Conservation (phyloP, 2,797 vertebrate species). For the Sus cebifrons region DNA sequence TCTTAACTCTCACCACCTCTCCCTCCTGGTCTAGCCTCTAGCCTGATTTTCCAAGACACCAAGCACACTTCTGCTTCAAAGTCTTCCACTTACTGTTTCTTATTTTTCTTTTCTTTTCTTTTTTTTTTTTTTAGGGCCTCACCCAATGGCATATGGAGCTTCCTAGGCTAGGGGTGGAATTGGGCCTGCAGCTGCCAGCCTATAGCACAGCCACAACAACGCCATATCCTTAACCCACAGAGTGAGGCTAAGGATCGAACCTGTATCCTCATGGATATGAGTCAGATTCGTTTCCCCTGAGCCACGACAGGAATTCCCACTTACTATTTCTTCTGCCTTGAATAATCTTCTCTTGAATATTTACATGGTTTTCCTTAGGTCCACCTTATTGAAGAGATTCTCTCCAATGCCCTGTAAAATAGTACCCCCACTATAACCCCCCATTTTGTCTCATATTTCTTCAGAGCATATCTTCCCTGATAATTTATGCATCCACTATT, state of each 20-base stretch:
- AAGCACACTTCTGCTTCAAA: not conserved
- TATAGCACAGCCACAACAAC: too few species aligned
- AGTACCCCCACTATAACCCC: not conserved
- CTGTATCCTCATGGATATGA: too few species aligned
- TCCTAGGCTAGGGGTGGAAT: too few species aligned
- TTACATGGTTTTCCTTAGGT: not conserved
- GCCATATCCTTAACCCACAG: too few species aligned
- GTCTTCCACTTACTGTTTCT: not conserved
- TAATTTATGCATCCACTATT: not conserved
- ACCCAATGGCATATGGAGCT: too few species aligned
- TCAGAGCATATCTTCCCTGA: not conserved
- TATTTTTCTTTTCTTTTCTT: too few species aligned
- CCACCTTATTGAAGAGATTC: not conserved
- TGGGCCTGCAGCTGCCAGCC: too few species aligned
- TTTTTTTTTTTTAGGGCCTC: too few species aligned
- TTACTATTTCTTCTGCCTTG: not conserved
- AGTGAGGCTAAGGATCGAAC: too few species aligned
- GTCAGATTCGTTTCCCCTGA: too few species aligned
- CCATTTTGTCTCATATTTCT: not conserved
- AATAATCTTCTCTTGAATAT: not conserved
- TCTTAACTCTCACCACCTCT: not conserved
- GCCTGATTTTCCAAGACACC: not conserved
- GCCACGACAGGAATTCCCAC: too few species aligned
- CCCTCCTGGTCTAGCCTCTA: not conserved
- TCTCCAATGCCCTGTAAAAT: not conserved